Base-by-base conservation (phyloP, 1,140 invertebrate species). In the Drosophila nigrodunni region DNA sequence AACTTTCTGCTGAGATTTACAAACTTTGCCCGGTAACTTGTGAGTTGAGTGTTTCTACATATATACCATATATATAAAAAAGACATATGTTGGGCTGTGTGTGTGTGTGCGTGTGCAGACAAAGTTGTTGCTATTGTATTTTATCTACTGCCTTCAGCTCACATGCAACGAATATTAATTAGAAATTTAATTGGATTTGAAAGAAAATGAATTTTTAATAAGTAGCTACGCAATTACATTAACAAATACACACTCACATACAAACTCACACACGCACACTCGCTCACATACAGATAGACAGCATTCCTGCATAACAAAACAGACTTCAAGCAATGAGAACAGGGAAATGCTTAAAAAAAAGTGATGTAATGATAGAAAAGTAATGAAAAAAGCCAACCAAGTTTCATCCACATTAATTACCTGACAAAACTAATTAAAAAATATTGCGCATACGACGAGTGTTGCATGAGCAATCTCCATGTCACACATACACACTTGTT, bases 101-200 rank as follows among this genome's bases (percentile, higher is more conserved):
- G 47, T 41, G 25, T 30, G 49, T 57, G 30, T 34, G 54, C 9
- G 61, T 57, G 47, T 73, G 74, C 73, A 35, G 30, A 15, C 18
- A 49, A 60, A 76, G 59, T 35, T 76, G 74, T 30, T 55, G 58
- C 61, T 66, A 18, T 65, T 74, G 62, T 77, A 15, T 58, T 55
- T 58, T 35, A 69, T 68, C 41, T 43, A 77, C 55, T 58, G 55
- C 50, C 67, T 59, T 78, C 21, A 47, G 49, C 47, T 21, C 74
- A 69, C 82, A 59, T 67, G 72, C 30, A 50, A 52, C 50, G 80
- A 74, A 88, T 81, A 85, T 74, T 89, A 88, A 88, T 88, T 79
- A 65, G 85, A 78, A 88, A 89, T 88, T 85, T 88, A 88, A 88
- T 88, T 88, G 85, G 85, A 81, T 89, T 88, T 85, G 50, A 60